A percentile compares a stretch with the other conserved stretches of the same genome.
phyloP scores from a whole-genome alignment of 2,797 vertebrate genomes.

The Fistularia commersonii region DNA sequence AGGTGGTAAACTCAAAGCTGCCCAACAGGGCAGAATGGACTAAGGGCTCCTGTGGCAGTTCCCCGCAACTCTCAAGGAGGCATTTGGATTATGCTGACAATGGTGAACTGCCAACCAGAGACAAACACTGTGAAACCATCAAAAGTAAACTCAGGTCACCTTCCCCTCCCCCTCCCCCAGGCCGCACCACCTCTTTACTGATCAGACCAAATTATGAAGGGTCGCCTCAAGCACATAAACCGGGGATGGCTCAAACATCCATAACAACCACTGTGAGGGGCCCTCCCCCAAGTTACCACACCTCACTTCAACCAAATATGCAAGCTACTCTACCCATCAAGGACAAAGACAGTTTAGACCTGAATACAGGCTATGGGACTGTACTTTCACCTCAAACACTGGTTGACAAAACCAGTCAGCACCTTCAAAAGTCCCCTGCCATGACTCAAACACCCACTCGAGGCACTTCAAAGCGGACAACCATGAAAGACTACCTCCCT shows the following conservation, averaged over 20 bases:
- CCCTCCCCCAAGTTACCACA: conserved; percentile 73
- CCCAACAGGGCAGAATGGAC: conserved; percentile 54
- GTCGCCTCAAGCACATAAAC: conserved; percentile 70
- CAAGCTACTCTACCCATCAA: conserved; percentile 73
- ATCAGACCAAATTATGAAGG: conserved; percentile 79
- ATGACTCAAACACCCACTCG: conserved; percentile 68
- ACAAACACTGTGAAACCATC: conserved; percentile 73
- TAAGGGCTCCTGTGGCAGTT: conserved; percentile 62
- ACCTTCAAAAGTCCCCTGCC: conserved; percentile 63
- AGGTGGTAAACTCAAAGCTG: conserved; percentile 51
- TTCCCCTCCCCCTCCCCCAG: conserved; percentile 81
- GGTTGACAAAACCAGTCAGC: conserved; percentile 71
- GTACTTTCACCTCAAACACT: conserved; percentile 75
- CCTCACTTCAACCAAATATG: conserved; percentile 71
- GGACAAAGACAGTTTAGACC: conserved; percentile 69
- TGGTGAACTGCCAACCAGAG: conserved; percentile 79
- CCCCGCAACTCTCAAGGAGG: conserved; percentile 67
- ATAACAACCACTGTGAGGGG: conserved; percentile 70
- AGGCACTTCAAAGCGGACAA: conserved; percentile 73
- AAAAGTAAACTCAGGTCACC: conserved; percentile 74
- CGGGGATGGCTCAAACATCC: conserved; percentile 55
- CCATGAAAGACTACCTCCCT: conserved; percentile 75
- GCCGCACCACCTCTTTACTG: conserved; percentile 83
- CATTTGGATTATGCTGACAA: conserved; percentile 62
- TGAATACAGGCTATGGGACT: conserved; percentile 70